Base-by-base conservation (phyloP, 2,797 vertebrate genomes). In the Syncerus caffer region DNA sequence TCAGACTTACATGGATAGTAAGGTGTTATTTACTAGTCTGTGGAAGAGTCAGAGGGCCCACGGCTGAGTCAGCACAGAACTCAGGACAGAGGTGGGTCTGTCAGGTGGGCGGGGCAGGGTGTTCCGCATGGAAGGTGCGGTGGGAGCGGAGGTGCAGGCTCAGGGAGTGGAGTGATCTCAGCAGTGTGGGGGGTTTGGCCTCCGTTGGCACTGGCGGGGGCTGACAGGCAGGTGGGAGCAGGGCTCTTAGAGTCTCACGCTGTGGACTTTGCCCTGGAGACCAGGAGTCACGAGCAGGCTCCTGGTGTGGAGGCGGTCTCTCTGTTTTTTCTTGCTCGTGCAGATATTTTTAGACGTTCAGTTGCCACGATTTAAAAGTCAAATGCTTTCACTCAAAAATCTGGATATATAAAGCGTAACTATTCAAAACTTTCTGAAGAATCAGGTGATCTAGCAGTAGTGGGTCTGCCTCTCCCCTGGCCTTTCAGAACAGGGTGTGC, bases 181-280 rank as follows among this genome's bases (percentile, higher is more conserved):
- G 82, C 76, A 90, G 27, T 9, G 13, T 8, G 71, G 71, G 71
- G 23, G 2, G 1, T 27, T 14, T 45, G 71, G 38, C 12, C 71
- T 45, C 23, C 6, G 0, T 0, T 42, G 71, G 25, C 23, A 0
- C 23, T 8, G 71, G 38, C 1, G 3, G 10, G 64, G 38, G 71
- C 23, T 42, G 12, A 7, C 71, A 7, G 71, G 71, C 23, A 42
- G 71, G 23, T 27, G 38, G 12, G 38, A 7, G 4, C 71, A 45
- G 23, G 71, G 38, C 38, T 45, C 38, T 2, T 71, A 45, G 2
- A 19, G 38, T 0, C 38, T 27, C 71, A 74, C 1, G 3, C 23
- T 4, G 38, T 76, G 71, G 23, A 14, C 34, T 76, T 76, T 4
- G 23, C 38, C 71, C 38, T 76, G 71, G 71, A 15, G 23, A 76